Evolutionary conservation across 1,140 invertebrate genomes (phyloP).

Genomic region (Portunus trituberculatus): DNA sequence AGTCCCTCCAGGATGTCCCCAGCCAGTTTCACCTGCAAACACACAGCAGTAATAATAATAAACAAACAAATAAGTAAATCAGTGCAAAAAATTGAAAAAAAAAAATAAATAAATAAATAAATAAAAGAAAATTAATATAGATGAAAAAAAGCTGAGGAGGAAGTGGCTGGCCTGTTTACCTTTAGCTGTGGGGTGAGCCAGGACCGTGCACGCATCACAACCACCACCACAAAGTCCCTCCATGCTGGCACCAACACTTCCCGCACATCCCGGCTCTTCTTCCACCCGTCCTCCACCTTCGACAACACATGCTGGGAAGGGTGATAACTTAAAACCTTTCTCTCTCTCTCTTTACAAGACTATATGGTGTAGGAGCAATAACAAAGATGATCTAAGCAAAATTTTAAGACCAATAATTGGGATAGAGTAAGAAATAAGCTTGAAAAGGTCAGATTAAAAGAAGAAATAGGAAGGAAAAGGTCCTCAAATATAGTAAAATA

Average conservation of each 20-base stretch:
- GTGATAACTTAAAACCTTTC: neutral
- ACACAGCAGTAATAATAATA: neutral
- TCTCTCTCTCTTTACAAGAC: no score
- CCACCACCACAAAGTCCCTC: slow-evolving; percentile 63
- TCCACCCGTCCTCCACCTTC: slow-evolving; percentile 27
- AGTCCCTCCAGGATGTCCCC: slow-evolving; percentile 54
- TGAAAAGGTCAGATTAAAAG: no score
- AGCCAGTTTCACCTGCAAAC: slow-evolving; percentile 45
- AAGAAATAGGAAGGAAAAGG: no score
- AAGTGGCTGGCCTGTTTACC: neutral
- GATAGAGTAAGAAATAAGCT: no score
- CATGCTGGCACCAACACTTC: slow-evolving; percentile 61
- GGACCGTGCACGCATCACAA: slow-evolving; percentile 54
- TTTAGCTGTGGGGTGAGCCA: slow-evolving; percentile 56
- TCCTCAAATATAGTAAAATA: no score
- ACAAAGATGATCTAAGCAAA: no score
- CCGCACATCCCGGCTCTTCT: neutral
- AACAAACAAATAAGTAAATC: neutral
- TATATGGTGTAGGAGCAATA: no score
- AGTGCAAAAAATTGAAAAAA: neutral
- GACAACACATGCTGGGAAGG: slow-evolving; percentile 51
- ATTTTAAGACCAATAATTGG: no score
- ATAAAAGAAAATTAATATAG: no score
- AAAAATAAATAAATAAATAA: no score
- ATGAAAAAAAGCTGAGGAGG: no score